phyloP scores from a whole-genome alignment of 2,797 vertebrate genomes.

The Agapornis canus region DNA sequence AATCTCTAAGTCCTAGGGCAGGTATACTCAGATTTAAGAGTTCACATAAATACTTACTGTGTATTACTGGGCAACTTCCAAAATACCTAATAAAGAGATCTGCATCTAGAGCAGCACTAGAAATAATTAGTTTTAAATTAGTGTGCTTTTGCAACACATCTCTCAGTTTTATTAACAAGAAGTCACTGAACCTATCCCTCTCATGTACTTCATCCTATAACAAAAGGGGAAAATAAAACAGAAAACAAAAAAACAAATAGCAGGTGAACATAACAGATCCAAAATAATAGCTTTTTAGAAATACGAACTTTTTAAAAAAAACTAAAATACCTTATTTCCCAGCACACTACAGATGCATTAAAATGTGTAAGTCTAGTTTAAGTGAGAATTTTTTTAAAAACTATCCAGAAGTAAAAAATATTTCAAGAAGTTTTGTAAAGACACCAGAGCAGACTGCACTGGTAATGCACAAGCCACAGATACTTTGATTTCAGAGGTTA shows the following conservation, averaged over 20 bases:
- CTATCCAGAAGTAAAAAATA: neutral
- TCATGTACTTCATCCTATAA: constrained; percentile 95
- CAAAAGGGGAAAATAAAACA: neutral
- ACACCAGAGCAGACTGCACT: neutral
- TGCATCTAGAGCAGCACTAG: constrained; percentile 90
- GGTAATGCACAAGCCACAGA: neutral
- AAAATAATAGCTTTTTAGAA: neutral
- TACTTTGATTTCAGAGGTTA: neutral
- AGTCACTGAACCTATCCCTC: constrained; percentile 93
- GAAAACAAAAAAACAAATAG: neutral
- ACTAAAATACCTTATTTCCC: neutral
- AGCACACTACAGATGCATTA: neutral
- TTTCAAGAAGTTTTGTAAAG: neutral
- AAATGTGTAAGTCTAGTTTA: neutral
- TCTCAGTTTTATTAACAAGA: constrained; percentile 91
- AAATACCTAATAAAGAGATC: constrained; percentile 91
- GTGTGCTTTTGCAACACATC: constrained; percentile 86
- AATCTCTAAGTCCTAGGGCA: neutral
- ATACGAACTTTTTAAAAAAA: fast-evolving
- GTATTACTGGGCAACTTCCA: constrained; percentile 87
- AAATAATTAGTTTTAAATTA: constrained; percentile 90
- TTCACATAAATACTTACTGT: constrained; percentile 81
- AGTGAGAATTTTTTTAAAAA: fast-evolving
- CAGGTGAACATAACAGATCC: neutral
- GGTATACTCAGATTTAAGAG: neutral